Conservation (phyloP, 2,888 invertebrate species). For the Scaptomyza tumidula region DNA sequence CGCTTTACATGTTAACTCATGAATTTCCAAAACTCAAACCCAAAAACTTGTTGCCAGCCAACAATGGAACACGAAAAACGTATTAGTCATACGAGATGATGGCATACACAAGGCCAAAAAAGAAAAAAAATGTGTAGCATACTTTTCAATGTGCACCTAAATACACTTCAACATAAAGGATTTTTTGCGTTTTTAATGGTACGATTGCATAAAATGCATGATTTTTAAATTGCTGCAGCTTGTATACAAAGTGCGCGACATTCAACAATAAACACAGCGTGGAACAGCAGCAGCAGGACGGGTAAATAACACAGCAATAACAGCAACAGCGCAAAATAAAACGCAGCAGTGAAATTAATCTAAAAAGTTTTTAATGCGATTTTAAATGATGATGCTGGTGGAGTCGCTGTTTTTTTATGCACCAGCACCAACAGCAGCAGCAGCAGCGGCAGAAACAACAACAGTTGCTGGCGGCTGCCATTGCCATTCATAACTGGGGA, state of each 20-base stretch:
- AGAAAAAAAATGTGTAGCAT: slow-evolving; percentile 16
- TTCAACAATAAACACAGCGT: slow-evolving; percentile 54
- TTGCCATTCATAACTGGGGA: slow-evolving; percentile 36
- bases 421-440: slow-evolving; percentile 15
- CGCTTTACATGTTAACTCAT: slow-evolving; percentile 57
- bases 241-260: slow-evolving; percentile 36
- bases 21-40: slow-evolving; percentile 28
- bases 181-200: not conserved
- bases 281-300: slow-evolving; percentile 27
- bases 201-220: slow-evolving; percentile 29
- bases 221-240: slow-evolving; percentile 57
- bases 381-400: slow-evolving; percentile 81
- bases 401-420: slow-evolving; percentile 36
- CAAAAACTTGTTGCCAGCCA: slow-evolving; percentile 28
- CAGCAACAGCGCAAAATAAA: slow-evolving; percentile 46
- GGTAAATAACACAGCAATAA: slow-evolving; percentile 53
- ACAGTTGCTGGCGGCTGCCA: slow-evolving; percentile 28
- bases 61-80: slow-evolving; percentile 71
- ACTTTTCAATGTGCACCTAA: slow-evolving; percentile 12
- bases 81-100: slow-evolving; percentile 58
- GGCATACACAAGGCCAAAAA: not conserved
- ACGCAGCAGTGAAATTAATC: slow-evolving; percentile 80
- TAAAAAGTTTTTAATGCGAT: slow-evolving; percentile 84
- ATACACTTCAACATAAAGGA: slow-evolving; percentile 10
- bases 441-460: slow-evolving; percentile 24